Evolutionary conservation across 2,113 vertebrate species (phyloP).

Genomic region (Vulpes vulpes): DNA sequence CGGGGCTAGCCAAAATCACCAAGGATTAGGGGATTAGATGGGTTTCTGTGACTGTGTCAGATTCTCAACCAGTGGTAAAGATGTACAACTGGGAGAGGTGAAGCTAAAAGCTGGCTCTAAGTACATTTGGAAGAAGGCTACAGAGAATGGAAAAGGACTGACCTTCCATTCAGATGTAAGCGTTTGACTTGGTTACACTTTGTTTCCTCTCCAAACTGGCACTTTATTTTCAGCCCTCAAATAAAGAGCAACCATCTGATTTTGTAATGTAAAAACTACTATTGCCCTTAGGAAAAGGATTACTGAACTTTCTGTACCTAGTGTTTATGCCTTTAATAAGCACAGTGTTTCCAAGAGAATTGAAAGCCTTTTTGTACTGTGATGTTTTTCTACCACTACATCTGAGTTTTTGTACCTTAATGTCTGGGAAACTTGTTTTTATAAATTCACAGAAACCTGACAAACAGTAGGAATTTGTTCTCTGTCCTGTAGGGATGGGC

Average conservation of each 20-base stretch:
- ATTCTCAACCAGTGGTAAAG: background rate
- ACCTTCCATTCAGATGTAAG: slow-evolving; percentile 30
- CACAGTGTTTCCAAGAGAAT: slow-evolving; percentile 75
- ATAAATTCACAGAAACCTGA: slow-evolving; percentile 80
- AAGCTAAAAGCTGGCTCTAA: background rate
- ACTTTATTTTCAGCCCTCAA: slow-evolving; percentile 72
- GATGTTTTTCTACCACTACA: slow-evolving; percentile 73
- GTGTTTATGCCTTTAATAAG: slow-evolving; percentile 79
- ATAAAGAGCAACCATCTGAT: slow-evolving; percentile 72
- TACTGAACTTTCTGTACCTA: slow-evolving; percentile 77
- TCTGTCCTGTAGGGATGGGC: slow-evolving; percentile 66
- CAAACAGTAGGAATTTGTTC: slow-evolving; percentile 80
- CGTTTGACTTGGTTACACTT: slow-evolving; percentile 64
- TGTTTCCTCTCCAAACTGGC: slow-evolving; percentile 70
- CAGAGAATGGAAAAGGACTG: background rate
- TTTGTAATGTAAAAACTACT: slow-evolving; percentile 74
- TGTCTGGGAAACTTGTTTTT: slow-evolving; percentile 79
- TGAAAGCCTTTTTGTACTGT: slow-evolving; percentile 80
- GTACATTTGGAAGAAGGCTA: background rate
- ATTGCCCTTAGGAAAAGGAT: slow-evolving; percentile 80
- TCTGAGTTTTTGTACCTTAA: slow-evolving; percentile 74
- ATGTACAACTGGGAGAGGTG: background rate
- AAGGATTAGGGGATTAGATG: slow-evolving; percentile 40
- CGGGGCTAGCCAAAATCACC: background rate
- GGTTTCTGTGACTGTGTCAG: slow-evolving; percentile 24